phyloP scores from a whole-genome alignment of 2,888 invertebrate species.

The Chaetogeoica ovagalla region DNA sequence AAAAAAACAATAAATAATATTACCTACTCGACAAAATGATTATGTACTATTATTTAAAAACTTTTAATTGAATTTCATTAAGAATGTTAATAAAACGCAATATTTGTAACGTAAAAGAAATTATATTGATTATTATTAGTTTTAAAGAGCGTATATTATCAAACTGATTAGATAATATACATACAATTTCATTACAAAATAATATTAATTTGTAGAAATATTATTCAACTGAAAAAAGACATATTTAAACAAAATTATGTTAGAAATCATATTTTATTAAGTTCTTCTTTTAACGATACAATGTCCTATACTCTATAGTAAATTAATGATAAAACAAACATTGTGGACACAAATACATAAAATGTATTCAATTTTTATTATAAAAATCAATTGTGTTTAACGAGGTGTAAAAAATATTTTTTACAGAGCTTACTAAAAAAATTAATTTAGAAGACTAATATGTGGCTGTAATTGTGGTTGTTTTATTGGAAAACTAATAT shows the following conservation, averaged over 20 bases:
- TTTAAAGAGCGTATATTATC: background rate
- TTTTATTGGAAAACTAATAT: conserved; percentile 17
- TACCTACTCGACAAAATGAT: background rate
- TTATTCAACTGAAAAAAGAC: background rate
- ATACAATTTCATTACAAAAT: too few relatives aligned
- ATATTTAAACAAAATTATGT: background rate
- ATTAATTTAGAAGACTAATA: background rate
- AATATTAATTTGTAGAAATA: background rate
- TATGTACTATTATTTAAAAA: background rate
- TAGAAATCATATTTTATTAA: background rate
- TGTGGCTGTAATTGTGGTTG: background rate
- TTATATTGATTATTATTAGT: background rate
- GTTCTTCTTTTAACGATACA: too few relatives aligned
- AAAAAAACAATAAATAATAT: background rate
- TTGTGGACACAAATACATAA: background rate
- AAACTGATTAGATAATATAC: background rate
- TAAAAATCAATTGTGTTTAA: background rate
- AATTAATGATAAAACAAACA: background rate
- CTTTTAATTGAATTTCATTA: background rate
- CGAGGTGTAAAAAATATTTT: background rate
- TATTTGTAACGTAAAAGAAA: background rate
- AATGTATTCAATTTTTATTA: background rate
- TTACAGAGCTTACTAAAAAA: background rate
- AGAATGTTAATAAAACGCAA: background rate
- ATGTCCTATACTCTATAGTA: background rate